A percentile compares a stretch with the other conserved stretches of the same genome.
Evolutionary conservation across 1,140 invertebrate species (phyloP).

Genomic region (Vanessa atalanta): DNA sequence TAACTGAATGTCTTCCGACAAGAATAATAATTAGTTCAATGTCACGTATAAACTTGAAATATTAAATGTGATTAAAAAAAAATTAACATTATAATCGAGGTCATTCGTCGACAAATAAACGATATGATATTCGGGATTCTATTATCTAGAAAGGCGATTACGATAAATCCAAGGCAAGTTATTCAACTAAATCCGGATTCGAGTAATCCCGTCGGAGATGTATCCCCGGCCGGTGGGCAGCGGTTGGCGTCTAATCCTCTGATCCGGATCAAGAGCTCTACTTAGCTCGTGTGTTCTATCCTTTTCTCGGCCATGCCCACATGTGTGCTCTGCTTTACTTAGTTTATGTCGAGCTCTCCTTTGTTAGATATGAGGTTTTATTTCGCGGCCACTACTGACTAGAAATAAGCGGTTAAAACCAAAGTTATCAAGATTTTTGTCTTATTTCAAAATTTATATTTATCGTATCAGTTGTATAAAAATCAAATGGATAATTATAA

Average conservation of each 20-base stretch:
- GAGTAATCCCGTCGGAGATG: constrained; percentile 68
- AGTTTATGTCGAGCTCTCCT: constrained; percentile 26
- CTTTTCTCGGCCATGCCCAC: constrained; percentile 23
- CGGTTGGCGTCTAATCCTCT: constrained; percentile 64
- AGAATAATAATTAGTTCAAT: background rate
- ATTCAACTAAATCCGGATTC: constrained; percentile 72
- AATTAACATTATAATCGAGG: constrained; percentile 5
- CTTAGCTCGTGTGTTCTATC: constrained; percentile 46
- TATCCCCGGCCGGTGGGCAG: constrained; percentile 63
- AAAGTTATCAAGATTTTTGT: constrained; percentile 1
- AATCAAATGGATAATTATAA: too few relatives aligned
- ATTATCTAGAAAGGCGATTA: constrained; percentile 51
- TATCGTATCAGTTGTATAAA: too few relatives aligned
- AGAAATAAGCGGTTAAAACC: constrained; percentile 25
- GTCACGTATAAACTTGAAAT: background rate
- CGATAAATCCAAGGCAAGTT: constrained; percentile 58
- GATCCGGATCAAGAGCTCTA: constrained; percentile 60
- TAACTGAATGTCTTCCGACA: background rate
- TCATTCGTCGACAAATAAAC: background rate
- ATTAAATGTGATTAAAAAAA: background rate
- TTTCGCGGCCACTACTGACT: constrained; percentile 7
- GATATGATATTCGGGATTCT: constrained; percentile 34
- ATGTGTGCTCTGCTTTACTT: constrained; percentile 47
- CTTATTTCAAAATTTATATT: background rate
- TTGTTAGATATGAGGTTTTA: constrained; percentile 26